These are phyloP conservation scores for Venustoraphidia nigricollis DNA, from an alignment of 2,888 invertebrate species.

Conservation along the genomic window DNA sequence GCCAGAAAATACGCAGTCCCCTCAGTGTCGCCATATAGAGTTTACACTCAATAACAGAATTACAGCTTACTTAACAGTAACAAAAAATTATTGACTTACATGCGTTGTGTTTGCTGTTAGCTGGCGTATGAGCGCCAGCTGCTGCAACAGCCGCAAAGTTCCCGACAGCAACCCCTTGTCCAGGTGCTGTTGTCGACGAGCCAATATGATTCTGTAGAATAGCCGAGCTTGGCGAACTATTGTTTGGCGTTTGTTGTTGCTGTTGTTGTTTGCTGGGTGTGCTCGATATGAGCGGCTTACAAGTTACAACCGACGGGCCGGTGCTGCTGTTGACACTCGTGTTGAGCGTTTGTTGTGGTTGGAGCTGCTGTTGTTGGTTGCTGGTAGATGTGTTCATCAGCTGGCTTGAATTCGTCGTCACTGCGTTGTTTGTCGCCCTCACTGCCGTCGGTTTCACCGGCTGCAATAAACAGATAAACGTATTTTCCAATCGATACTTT, in stretches of 20 bases:
- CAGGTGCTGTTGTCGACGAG: conserved; percentile 23
- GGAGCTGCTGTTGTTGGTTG: conserved; percentile 1
- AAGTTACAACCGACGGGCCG: conserved; percentile 11
- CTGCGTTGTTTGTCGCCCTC: conserved; percentile 37
- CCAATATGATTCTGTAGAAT: conserved; percentile 14
- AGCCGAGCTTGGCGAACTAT: conserved; percentile 24
- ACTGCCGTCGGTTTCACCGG: conserved; percentile 79
- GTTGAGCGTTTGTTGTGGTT: conserved; percentile 19
- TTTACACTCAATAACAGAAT: too few relatives aligned
- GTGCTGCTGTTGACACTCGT: conserved; percentile 17
- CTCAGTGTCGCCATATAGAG: too few relatives aligned
- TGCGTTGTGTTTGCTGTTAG: conserved; percentile 27
- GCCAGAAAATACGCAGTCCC: too few relatives aligned
- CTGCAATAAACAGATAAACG: conserved; percentile 28
- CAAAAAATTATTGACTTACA: conserved; percentile 19
- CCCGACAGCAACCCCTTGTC: conserved; percentile 19
- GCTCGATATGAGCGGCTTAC: conserved; percentile 24
- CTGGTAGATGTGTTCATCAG: conserved; percentile 25
- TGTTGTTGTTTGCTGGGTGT: conserved; percentile 23
- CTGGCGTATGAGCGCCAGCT: conserved; percentile 17
- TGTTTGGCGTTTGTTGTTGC: conserved; percentile 25
- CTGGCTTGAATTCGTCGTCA: conserved; percentile 34
- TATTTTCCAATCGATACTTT: background rate
- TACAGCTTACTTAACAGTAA: too few relatives aligned
- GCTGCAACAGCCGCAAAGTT: conserved; percentile 54